phyloP scores from a whole-genome alignment of 2,113 vertebrate genomes.

The Tragelaphus buxtoni region DNA sequence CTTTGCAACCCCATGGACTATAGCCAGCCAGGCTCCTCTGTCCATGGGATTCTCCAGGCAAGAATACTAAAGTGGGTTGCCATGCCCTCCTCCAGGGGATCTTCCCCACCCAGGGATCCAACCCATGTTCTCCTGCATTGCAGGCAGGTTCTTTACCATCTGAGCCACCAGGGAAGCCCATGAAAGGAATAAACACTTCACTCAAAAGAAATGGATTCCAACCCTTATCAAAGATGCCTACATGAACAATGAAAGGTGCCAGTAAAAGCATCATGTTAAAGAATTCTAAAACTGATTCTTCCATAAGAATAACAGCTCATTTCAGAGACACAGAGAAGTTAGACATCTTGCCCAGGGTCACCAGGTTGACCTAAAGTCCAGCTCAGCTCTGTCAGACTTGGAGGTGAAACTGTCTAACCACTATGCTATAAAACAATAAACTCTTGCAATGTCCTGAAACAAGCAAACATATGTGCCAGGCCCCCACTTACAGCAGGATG shows the following conservation, averaged over 20 bases:
- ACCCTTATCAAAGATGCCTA: not conserved
- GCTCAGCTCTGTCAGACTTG: no score
- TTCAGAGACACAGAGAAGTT: not conserved
- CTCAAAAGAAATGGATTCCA: not conserved
- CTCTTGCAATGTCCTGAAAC: not conserved
- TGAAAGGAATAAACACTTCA: not conserved
- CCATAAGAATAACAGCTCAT: not conserved
- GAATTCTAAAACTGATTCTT: not conserved
- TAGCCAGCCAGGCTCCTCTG: not conserved
- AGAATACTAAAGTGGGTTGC: not conserved
- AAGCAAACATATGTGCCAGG: rapidly evolving
- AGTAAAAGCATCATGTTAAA: not conserved
- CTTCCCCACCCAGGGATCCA: not conserved
- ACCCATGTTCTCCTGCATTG: not conserved
- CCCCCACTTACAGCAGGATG: rapidly evolving
- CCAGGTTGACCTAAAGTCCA: not conserved
- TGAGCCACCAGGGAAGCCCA: not conserved
- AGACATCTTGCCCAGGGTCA: not conserved
- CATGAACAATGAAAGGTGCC: not conserved
- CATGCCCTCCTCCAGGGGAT: not conserved
- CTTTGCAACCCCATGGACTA: not conserved
- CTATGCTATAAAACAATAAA: not conserved
- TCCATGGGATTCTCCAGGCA: not conserved
- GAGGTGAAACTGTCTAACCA: not conserved
- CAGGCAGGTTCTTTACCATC: not conserved